Evolutionary conservation across 1,140 invertebrate species (phyloP).

Genomic region (Psix sp.): DNA sequence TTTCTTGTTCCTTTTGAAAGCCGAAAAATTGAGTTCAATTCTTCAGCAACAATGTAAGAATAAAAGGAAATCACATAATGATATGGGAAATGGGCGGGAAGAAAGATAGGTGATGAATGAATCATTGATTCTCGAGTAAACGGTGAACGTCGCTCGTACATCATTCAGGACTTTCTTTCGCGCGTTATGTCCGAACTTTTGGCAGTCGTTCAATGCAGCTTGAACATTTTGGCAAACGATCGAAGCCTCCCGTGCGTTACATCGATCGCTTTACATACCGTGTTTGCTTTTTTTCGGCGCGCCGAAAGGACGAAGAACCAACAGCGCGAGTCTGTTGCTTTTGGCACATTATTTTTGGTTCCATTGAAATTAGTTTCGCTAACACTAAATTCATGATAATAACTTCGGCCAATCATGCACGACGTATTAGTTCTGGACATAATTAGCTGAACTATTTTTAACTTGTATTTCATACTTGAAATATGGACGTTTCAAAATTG

Average conservation of each 20-base stretch:
- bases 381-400: too few relatives aligned
- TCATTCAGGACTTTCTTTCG: constrained; percentile 38
- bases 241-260: constrained; percentile 2
- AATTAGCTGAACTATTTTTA: too few relatives aligned
- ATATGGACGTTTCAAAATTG: too few relatives aligned
- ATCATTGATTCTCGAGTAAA: constrained; percentile 41
- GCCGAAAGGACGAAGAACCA: too few relatives aligned
- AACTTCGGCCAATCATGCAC: too few relatives aligned
- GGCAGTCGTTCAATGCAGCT: constrained; percentile 20
- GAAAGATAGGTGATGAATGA: constrained; percentile 37
- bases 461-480: too few relatives aligned
- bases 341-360: too few relatives aligned
- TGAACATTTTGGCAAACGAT: constrained; percentile 34
- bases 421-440: too few relatives aligned
- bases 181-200: constrained; percentile 35
- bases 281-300: not conserved
- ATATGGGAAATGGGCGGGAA: constrained; percentile 8
- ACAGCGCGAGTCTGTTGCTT: too few relatives aligned
- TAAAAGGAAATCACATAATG: constrained; percentile 19
- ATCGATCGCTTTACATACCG: constrained; percentile 11
- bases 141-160: constrained; percentile 1
- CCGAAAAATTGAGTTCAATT: too few relatives aligned
- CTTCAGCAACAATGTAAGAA: constrained; percentile 31
- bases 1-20: too few relatives aligned
- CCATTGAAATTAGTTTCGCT: too few relatives aligned